These are phyloP conservation scores for Piezodorus guildinii DNA, from an alignment of 1,140 invertebrate species.

Conservation along the genomic window DNA sequence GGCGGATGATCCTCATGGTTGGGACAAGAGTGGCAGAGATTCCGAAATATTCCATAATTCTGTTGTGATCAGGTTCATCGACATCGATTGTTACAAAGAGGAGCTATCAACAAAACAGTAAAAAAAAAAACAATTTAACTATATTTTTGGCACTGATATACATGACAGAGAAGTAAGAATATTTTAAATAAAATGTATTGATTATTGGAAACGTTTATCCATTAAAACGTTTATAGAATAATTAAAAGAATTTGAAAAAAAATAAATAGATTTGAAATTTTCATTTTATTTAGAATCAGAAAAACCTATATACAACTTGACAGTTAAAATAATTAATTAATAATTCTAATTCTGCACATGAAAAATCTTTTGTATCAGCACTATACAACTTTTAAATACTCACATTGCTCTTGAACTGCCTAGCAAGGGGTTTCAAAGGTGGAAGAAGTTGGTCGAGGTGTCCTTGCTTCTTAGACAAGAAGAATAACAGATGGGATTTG, in stretches of 20 bases:
- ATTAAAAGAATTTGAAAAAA: too few relatives aligned
- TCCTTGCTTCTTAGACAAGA: conserved; percentile 81
- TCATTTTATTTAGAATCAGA: too few relatives aligned
- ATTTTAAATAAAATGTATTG: too few relatives aligned
- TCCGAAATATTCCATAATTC: conserved; percentile 98
- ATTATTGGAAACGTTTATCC: too few relatives aligned
- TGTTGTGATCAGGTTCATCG: conserved; percentile 88
- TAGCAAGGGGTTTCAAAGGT: conserved; percentile 64
- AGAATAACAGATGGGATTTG: conserved; percentile 89
- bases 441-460: conserved; percentile 69
- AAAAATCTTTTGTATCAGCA: too few relatives aligned
- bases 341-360: too few relatives aligned
- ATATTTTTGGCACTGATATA: background rate
- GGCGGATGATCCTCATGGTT: conserved; percentile 79
- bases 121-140: conserved; percentile 24
- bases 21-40: conserved; percentile 88
- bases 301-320: too few relatives aligned
- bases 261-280: too few relatives aligned
- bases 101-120: too few relatives aligned
- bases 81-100: conserved; percentile 93
- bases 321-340: too few relatives aligned
- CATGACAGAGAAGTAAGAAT: background rate
- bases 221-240: too few relatives aligned
- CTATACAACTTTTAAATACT: background rate
- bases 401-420: conserved; percentile 80